These are phyloP conservation scores for zebrafish (Danio rerio) DNA, from an alignment of 2,113 vertebrate genomes.

Conservation along the genomic window GRCz12tu NC_133189.1:54918001-54918500, in stretches of 20 bases:
- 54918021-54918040: neutral
- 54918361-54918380: slow-evolving; percentile 24
- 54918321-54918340: slow-evolving; percentile 35
- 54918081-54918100: slow-evolving; percentile 47
- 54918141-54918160: neutral
- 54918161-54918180: slow-evolving; percentile 16
- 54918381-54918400: slow-evolving; percentile 39
- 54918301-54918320: neutral
- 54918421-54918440: neutral
- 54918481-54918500: neutral
- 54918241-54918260: neutral
- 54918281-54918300: slow-evolving; percentile 28
- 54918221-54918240: neutral
- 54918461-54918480: neutral
- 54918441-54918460: neutral
- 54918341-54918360: slow-evolving; percentile 25
- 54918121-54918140: slow-evolving; percentile 16
- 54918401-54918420: slow-evolving; percentile 27
- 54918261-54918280: slow-evolving; percentile 41
- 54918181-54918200: neutral
- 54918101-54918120: neutral
- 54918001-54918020: neutral
- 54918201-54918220: neutral
- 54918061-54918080: neutral
- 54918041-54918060: slow-evolving; percentile 7